These are phyloP conservation scores for Zaprionus taronus DNA, from an alignment of 1,140 invertebrate genomes.

Conservation along the genomic window DNA sequence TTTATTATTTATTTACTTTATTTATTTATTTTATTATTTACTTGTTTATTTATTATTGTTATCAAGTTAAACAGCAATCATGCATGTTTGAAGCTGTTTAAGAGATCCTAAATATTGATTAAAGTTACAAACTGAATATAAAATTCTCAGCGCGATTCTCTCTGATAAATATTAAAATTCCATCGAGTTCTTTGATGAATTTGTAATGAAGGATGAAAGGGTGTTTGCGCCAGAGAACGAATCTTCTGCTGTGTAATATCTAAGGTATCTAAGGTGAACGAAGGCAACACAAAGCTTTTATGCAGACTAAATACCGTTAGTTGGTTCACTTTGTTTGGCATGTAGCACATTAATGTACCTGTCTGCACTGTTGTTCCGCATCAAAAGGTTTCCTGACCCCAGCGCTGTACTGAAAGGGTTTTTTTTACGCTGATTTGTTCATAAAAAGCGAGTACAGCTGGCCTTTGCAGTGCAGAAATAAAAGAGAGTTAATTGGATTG, in stretches of 20 bases:
- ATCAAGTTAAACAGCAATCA: slow-evolving; percentile 53
- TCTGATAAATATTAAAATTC: background rate
- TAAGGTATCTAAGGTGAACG: background rate
- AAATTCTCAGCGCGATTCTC: background rate
- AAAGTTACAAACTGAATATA: slow-evolving; percentile 38
- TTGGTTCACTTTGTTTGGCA: background rate
- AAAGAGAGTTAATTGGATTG: slow-evolving; percentile 37
- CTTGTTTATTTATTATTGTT: slow-evolving; percentile 62
- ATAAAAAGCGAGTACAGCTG: background rate
- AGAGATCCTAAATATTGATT: slow-evolving; percentile 56
- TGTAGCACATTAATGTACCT: background rate
- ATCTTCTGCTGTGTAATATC: background rate
- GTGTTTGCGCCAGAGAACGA: background rate
- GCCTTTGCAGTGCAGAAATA: background rate
- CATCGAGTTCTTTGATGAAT: background rate
- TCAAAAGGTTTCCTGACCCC: background rate
- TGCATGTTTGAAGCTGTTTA: slow-evolving; percentile 42
- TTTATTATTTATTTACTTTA: slow-evolving; percentile 19
- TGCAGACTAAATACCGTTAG: background rate
- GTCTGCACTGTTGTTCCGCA: slow-evolving; percentile 4
- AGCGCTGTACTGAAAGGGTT: slow-evolving; percentile 13
- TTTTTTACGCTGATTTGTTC: slow-evolving; percentile 3
- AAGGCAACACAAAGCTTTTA: background rate
- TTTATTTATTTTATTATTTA: slow-evolving; percentile 30
- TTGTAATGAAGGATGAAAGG: background rate